phyloP scores from a whole-genome alignment of 1,140 invertebrate species.

The Drosophila elegans region DNA sequence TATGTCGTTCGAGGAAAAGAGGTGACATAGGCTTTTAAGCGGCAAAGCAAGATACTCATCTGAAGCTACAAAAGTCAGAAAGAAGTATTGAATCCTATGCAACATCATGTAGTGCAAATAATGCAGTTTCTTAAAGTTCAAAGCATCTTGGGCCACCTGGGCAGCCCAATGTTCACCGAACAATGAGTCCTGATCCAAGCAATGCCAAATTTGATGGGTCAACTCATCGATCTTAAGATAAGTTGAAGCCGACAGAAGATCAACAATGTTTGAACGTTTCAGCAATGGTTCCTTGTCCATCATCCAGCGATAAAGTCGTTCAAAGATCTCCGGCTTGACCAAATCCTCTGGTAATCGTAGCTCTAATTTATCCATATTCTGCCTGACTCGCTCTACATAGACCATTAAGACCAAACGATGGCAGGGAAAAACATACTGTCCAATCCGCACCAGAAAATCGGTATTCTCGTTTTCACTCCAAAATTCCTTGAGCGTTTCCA shows the following conservation, averaged over 20 bases:
- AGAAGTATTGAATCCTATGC: constrained; percentile 29
- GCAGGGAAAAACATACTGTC: constrained; percentile 11
- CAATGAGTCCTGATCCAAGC: constrained; percentile 6
- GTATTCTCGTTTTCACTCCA: constrained; percentile 2
- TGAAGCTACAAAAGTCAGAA: constrained; percentile 41
- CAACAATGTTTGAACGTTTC: constrained; percentile 14
- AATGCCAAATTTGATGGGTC: constrained; percentile 24
- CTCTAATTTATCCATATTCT: not conserved
- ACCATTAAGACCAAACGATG: constrained; percentile 30
- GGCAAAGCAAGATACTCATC: constrained; percentile 29
- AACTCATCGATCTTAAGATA: constrained; percentile 20
- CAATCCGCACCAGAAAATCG: constrained; percentile 33
- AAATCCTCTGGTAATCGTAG: constrained; percentile 20
- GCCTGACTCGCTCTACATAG: constrained; percentile 1
- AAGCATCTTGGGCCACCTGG: constrained; percentile 8
- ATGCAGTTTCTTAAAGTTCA: not conserved
- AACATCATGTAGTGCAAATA: constrained; percentile 34
- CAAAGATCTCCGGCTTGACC: constrained; percentile 13
- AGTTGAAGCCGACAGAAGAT: constrained; percentile 11
- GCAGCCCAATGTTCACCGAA: constrained; percentile 38
- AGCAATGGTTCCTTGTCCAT: not conserved
- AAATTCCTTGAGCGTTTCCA: not conserved
- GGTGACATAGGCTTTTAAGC: not conserved
- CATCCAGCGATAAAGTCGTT: constrained; percentile 26
- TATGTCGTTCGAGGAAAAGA: constrained; percentile 37